Conservation (phyloP, 1,140 invertebrate genomes). For the Drosophila serrata region DNA sequence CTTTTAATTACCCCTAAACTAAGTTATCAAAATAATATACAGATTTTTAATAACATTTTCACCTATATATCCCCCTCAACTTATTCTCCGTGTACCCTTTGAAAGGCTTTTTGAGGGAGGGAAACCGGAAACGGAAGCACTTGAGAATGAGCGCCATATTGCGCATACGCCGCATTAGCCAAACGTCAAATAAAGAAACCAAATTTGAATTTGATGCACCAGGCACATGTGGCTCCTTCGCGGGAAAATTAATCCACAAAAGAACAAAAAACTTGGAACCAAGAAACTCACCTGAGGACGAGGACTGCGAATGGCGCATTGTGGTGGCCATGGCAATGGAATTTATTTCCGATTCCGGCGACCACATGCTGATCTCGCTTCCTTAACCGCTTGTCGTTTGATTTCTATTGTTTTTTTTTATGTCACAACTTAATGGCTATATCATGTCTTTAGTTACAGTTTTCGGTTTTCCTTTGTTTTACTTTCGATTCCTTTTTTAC, state of each 20-base stretch:
- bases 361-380: conserved; percentile 76
- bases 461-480: conserved; percentile 22
- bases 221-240: conserved; percentile 7
- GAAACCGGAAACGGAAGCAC: conserved; percentile 45
- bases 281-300: conserved; percentile 85
- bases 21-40: not conserved
- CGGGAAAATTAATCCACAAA: not conserved
- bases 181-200: conserved; percentile 34
- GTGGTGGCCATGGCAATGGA: conserved; percentile 86
- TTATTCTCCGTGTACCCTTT: conserved; percentile 4
- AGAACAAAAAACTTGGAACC: not conserved
- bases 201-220: conserved; percentile 58
- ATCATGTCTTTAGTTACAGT: conserved; percentile 45
- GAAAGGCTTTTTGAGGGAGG: not conserved
- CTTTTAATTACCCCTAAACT: too few relatives aligned
- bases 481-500: not conserved
- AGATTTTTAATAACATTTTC: too few relatives aligned
- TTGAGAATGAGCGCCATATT: conserved; percentile 55
- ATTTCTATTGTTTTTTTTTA: conserved; percentile 15
- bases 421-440: conserved; percentile 45
- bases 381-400: conserved; percentile 19
- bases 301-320: conserved; percentile 85
- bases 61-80: not conserved
- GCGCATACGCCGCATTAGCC: conserved; percentile 60
- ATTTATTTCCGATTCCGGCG: conserved; percentile 85